Base-by-base conservation (phyloP, 2,113 vertebrate genomes). In the Silurus meridionalis region DNA sequence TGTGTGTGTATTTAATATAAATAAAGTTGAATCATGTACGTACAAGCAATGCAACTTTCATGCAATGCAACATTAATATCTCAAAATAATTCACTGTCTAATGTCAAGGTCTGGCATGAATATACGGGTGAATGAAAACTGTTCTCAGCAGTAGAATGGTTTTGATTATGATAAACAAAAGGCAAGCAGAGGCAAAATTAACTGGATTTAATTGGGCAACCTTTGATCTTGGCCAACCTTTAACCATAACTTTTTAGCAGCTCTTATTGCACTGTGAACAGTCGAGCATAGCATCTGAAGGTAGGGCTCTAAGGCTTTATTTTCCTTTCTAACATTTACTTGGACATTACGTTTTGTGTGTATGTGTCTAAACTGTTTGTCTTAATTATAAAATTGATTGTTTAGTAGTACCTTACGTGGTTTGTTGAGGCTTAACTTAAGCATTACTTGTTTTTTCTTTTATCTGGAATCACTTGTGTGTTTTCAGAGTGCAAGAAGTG, bases 211-310 rank as follows among this genome's bases (percentile, higher is more conserved):
- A 93, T 92, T 91, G 91, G 87, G 89, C 90, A 92, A 95, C 93
- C 94, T 94, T 93, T 95, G 94, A 86, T 80, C 92, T 10, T 82
- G 50, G 67, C 14, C 87, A 91, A 91, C 90, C 93, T 95, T 94
- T 93, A 91, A 52, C 91, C 92, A 23, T 4, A 23, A 85, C 25
- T 83, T 89, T 83, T 87, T 87, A 8, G 4, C 78, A 15, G 78
- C 25, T 19, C 2, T 23, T 15, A 52, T 72, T 9, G 46, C 6
- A 81, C 15, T 78, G 64, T 74, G 72, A 19, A 74, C 89, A 91
- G 92, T 85, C 88, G 23, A 82, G 88, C 87, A 67, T 87, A 80
- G 63, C 60, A 85, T 83, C 37, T 85, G 23, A 87, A 92, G 93
- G 91, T 94, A 90, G 1, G 83, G 80, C 19, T 83, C 13, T 58